Percentiles rank a stretch among this genome's conserved stretches.
These are phyloP conservation scores for Morone saxatilis DNA, from an alignment of 2,113 vertebrate genomes.

Conservation along the genomic window DNA sequence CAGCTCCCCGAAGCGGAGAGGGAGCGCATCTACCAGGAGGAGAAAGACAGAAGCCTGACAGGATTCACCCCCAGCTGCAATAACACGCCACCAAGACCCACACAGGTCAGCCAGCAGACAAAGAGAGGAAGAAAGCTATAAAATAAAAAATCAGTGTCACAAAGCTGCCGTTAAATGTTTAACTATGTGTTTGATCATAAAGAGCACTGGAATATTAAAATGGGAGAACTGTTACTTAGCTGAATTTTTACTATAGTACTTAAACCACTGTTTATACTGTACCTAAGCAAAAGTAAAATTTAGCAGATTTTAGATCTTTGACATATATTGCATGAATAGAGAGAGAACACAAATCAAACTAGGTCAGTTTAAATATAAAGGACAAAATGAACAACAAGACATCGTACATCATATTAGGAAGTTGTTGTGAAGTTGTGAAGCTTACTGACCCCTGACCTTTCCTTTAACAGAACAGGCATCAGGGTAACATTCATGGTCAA, in stretches of 20 bases:
- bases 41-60: slow-evolving; percentile 95
- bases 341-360: not conserved
- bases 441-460: not conserved
- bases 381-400: not conserved
- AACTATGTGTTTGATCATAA: not conserved
- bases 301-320: not conserved
- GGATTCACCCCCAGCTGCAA: slow-evolving; percentile 93
- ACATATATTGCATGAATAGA: not conserved
- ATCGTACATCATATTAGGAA: not conserved
- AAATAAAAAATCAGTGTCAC: slow-evolving; percentile 13
- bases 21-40: slow-evolving; percentile 98
- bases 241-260: not conserved
- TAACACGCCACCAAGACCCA: slow-evolving; percentile 91
- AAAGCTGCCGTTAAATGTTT: slow-evolving; percentile 7
- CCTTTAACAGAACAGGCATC: not conserved
- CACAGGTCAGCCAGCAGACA: slow-evolving; percentile 86
- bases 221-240: not conserved
- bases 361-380: not conserved
- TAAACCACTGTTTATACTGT: not conserved
- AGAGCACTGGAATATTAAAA: not conserved
- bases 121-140: not conserved
- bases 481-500: too few relatives aligned
- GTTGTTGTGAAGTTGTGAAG: not conserved
- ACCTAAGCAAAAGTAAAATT: not conserved
- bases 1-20: slow-evolving; percentile 96